Evolutionary conservation across 2,113 vertebrate genomes (phyloP).

Genomic region (Sturnira hondurensis): DNA sequence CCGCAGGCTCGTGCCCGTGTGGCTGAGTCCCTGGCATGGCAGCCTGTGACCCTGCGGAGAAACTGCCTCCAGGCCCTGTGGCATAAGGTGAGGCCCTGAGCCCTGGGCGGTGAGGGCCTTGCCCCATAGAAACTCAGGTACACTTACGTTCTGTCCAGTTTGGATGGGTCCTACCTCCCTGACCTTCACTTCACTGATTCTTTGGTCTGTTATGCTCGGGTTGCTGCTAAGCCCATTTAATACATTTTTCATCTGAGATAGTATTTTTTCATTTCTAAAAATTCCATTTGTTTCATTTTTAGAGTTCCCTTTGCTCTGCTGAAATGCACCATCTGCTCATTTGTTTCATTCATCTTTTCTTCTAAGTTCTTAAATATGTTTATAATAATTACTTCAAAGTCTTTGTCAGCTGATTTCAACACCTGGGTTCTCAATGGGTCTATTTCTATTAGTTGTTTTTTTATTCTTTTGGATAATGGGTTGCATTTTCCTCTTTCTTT

Average conservation of each 20-base stretch:
- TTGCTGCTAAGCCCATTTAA: background rate
- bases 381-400: background rate
- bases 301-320: background rate
- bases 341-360: background rate
- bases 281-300: background rate
- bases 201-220: background rate
- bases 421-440: background rate
- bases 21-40: constrained; percentile 88
- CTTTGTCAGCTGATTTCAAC: background rate
- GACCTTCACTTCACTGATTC: background rate
- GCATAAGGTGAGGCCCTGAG: constrained; percentile 74
- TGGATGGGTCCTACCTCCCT: background rate
- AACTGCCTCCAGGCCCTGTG: constrained; percentile 81
- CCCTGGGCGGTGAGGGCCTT: fast-evolving
- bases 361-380: background rate
- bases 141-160: background rate
- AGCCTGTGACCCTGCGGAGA: constrained; percentile 78
- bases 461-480: background rate
- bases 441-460: background rate
- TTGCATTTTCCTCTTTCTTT: background rate
- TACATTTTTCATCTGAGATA: background rate
- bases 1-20: constrained; percentile 79
- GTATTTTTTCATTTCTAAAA: constrained; percentile 13
- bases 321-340: background rate
- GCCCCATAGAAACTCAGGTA: background rate